Base-by-base conservation (phyloP, 2,888 invertebrate genomes). In the Drosophila heteroneura region DNA sequence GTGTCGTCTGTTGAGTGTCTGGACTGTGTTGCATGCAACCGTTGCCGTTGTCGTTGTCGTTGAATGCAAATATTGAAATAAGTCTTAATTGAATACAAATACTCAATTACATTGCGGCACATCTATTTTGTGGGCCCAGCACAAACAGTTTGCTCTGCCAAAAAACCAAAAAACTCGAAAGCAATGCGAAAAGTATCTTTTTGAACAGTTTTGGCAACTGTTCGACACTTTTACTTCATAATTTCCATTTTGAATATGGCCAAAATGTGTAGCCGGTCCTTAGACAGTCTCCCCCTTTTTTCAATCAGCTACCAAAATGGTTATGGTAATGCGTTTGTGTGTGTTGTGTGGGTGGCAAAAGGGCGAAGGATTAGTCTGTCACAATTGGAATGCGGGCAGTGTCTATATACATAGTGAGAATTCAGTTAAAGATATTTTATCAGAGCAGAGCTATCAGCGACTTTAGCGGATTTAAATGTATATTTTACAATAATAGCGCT, bases 31-130 rank as follows among this genome's bases (percentile, higher is more conserved):
- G 53, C 64, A 80, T 83, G 47, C 47, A 47, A 28, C 47, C 22
- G 33, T 32, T 53, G 22, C 9, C 32, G 53, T 32, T 52, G 30
- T 32, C 32, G 52, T 54, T 57, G 57, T 39, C 64, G 76, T 87
- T 87, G 86, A 82, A 91, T 86, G 91, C 85, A 92, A 92, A 92
- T 92, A 92, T 92, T 92, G 91, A 85, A 88, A 90, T 91, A 88
- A 87, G 87, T 91, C 91, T 92, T 92, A 92, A 92, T 92, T 92
- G 92, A 92, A 92, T 92, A 90, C 91, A 92, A 92, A 90, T 90
- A 91, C 92, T 92, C 91, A 90, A 91, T 92, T 92, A 91, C 92
- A 89, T 82, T 86, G 85, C 85, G 91, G 91, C 85, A 87, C 87
- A 86, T 86, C 91, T 87, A 81, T 89, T 91, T 89, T 91, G 87